A percentile compares a stretch with the other conserved stretches of the same genome.
Conservation (phyloP, 2,113 vertebrate genomes). For the Loxodonta africana region DNA sequence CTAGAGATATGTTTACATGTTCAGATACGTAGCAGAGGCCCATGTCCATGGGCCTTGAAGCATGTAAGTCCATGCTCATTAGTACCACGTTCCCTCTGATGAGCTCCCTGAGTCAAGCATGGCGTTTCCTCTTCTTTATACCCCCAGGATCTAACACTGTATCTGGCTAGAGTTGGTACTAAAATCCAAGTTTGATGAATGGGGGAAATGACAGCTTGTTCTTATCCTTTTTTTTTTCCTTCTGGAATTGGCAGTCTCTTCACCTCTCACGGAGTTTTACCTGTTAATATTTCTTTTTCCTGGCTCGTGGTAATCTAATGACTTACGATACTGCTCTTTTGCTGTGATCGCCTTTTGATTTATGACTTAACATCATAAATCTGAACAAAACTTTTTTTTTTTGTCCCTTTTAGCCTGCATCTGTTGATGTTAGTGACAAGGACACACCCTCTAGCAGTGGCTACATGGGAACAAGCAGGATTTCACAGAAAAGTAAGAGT, state of each 20-base stretch:
- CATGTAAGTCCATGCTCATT: rapidly evolving
- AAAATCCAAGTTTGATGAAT: neutral
- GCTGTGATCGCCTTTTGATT: neutral
- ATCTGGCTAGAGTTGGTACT: neutral
- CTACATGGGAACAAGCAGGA: neutral
- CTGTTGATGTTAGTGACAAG: neutral
- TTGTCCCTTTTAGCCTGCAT: neutral
- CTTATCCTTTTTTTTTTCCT: neutral
- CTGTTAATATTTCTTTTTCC: neutral
- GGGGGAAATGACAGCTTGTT: neutral
- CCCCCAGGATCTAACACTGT: rapidly evolving
- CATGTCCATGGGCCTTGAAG: rapidly evolving
- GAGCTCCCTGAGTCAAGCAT: neutral
- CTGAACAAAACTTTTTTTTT: neutral
- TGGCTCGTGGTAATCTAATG: neutral
- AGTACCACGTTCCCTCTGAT: neutral
- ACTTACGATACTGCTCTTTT: neutral
- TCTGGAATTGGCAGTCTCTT: neutral
- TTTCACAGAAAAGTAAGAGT: constrained; percentile 42
- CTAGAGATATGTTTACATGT: neutral
- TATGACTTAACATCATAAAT: neutral
- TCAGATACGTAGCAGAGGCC: neutral
- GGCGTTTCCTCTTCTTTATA: neutral
- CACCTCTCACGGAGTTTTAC: neutral
- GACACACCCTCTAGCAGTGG: neutral